Conservation (phyloP, 1,140 invertebrate species). For the Mya arenaria region DNA sequence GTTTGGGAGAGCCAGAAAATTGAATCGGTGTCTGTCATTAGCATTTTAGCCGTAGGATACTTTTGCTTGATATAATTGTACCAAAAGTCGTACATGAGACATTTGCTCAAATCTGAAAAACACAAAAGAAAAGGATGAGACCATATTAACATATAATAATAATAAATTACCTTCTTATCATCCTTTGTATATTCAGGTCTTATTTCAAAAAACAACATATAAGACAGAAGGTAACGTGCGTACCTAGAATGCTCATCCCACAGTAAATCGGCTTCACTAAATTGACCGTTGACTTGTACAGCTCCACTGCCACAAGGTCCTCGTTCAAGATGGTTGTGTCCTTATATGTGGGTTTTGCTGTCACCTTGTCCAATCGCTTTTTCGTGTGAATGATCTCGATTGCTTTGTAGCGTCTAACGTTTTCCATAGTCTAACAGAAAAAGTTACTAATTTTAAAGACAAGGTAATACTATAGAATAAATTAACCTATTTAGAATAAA, state of each 20-base stretch:
- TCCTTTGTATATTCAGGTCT: background rate
- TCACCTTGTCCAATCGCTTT: conserved; percentile 62
- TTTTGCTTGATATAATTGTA: conserved; percentile 65
- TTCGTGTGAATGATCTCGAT: conserved; percentile 26
- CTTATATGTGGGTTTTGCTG: conserved; percentile 76
- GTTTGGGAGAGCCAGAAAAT: conserved; percentile 78
- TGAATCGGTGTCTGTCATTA: conserved; percentile 80
- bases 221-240: background rate
- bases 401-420: conserved; percentile 36
- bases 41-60: conserved; percentile 66
- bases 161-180: conserved; percentile 59
- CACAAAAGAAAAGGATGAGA: background rate
- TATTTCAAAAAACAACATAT: background rate
- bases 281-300: conserved; percentile 54
- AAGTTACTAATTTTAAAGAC: background rate
- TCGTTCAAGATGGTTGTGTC: conserved; percentile 74
- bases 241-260: conserved; percentile 66
- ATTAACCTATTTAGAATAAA: background rate
- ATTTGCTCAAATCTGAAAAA: conserved; percentile 23
- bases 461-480: background rate
- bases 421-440: conserved; percentile 37
- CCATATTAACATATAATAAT: background rate
- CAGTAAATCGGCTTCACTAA: conserved; percentile 68
- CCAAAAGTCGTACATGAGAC: conserved; percentile 71
- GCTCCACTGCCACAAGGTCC: conserved; percentile 57